These are phyloP conservation scores for Bhutanitis thaidina DNA, from an alignment of 2,888 invertebrate species.

Conservation along the genomic window DNA sequence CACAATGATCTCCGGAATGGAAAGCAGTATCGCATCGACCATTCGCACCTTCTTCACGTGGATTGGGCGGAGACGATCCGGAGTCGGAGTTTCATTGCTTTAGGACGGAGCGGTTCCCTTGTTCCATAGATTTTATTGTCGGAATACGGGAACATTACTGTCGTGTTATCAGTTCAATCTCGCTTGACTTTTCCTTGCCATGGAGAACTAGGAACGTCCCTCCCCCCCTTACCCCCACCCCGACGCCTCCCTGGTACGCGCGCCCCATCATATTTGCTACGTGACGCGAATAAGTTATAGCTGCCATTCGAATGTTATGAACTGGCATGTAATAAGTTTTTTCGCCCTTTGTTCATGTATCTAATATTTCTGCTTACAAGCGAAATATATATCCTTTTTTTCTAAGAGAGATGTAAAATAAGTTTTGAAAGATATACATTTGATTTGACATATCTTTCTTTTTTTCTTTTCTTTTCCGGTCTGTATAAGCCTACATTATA, in stretches of 20 bases:
- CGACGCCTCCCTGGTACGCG: background rate
- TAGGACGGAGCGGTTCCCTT: constrained; percentile 1
- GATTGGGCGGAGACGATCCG: background rate
- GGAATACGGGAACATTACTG: constrained; percentile 3
- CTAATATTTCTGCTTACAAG: background rate
- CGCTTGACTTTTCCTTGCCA: constrained; percentile 1
- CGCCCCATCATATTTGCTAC: constrained; percentile 8
- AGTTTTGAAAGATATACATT: too few species aligned
- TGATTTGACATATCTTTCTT: too few species aligned
- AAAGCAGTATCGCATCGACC: background rate
- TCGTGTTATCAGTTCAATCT: constrained; percentile 6
- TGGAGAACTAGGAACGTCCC: background rate
- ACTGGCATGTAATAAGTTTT: constrained; percentile 7
- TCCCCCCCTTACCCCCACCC: background rate
- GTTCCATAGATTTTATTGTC: constrained; percentile 8
- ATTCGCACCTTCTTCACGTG: background rate
- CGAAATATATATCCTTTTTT: background rate
- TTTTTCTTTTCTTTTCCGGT: too few species aligned
- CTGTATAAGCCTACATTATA: too few species aligned
- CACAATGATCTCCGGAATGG: too few species aligned
- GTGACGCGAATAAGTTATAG: constrained; percentile 10
- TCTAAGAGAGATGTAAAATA: background rate
- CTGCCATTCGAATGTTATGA: constrained; percentile 7
- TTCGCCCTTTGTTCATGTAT: background rate
- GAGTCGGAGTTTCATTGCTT: background rate